phyloP scores from a whole-genome alignment of 2,888 invertebrate genomes.

The Acronicta leporina region DNA sequence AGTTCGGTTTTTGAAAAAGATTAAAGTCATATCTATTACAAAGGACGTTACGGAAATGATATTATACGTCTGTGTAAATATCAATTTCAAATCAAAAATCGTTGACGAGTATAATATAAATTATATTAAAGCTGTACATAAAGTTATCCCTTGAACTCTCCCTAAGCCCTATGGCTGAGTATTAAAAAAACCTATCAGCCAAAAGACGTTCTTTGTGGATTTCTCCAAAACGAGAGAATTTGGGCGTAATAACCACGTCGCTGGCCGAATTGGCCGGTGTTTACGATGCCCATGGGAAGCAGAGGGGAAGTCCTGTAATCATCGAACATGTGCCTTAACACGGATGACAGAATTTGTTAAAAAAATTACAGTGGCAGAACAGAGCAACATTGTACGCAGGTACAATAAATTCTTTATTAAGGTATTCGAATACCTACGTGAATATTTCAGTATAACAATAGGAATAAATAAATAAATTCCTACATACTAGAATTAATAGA shows the following conservation, averaged over 20 bases:
- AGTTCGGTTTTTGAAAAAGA: no score
- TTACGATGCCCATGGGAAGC: slow-evolving; percentile 47
- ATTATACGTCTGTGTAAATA: no score
- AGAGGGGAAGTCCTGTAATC: slow-evolving; percentile 26
- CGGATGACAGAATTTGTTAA: slow-evolving; percentile 36
- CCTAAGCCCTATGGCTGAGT: no score
- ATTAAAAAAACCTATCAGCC: background rate
- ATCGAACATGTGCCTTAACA: slow-evolving; percentile 21
- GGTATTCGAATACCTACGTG: background rate
- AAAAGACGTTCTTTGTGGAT: slow-evolving; percentile 13
- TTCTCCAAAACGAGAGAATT: slow-evolving; percentile 25
- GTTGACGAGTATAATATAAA: no score
- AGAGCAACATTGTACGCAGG: slow-evolving; percentile 7
- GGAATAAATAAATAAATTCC: no score
- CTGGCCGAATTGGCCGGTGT: slow-evolving; percentile 34
- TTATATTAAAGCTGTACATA: no score
- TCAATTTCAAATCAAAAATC: no score
- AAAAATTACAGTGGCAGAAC: slow-evolving; percentile 29
- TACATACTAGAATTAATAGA: no score
- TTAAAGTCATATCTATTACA: no score
- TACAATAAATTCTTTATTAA: slow-evolving; percentile 1
- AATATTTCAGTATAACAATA: background rate
- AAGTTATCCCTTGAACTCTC: no score
- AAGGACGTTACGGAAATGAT: no score
- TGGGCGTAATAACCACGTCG: slow-evolving; percentile 26